Base-by-base conservation (phyloP, 1,140 invertebrate species). In the Probaryconus sp. region DNA sequence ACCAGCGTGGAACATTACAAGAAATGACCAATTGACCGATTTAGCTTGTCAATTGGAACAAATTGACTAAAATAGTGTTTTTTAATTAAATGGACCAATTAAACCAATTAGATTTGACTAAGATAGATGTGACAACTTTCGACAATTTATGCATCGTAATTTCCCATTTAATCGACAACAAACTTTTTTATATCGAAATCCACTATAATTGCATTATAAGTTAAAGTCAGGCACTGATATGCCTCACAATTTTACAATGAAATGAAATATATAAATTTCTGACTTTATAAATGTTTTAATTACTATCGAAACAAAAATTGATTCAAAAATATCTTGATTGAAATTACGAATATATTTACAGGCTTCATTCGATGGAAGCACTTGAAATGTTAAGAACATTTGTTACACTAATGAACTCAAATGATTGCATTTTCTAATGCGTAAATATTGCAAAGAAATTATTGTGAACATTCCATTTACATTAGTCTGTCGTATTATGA, bases 1-100 rank as follows among this genome's bases (percentile, higher is more conserved):
- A 10, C 9, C 31, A 30, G 35, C 42, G 13, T 48, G 17, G 10
- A 68, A 68, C 45, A 56, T 56, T 48, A 40, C 51, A 40, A 67
- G 63, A 67, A 58, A 58, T 56, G 64, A 45, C 64, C 64, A 68
- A 68, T 68, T 68, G 64, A 68, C 64, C 64, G 64, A 68, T 68
- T 68, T 50, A 68, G 26, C 21, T 51, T 51, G 64, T 68, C 64
- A 68, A 68, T 58, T 58, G 64, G 64, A 68, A 68, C 64, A 51
- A 68, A 68, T 68, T 68, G 45, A 26, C 18, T 31, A 58, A 68
- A 68, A 58, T 10, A 26, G 18, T 28, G 9, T 37, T 55, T 56
- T 65, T 38, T 37, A 45, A 65, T 55, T 48, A 33, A 47, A 40
- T n/a, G 1, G 21, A 7, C 24, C 11, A 47, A 56, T 48, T 67